Conservation (phyloP, 1,140 invertebrate species). For the Myzus persicae region DNA sequence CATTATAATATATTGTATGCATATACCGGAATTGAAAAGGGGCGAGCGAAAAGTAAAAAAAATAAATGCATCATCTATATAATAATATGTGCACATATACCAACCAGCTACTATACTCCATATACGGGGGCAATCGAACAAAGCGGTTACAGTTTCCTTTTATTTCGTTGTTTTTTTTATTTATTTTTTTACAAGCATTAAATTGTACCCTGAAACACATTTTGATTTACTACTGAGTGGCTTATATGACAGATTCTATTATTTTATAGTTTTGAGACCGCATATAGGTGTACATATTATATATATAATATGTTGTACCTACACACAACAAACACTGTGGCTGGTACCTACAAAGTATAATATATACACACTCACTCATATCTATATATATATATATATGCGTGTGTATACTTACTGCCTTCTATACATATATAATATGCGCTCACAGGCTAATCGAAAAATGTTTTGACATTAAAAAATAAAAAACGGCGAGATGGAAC, state of each 20-base stretch:
- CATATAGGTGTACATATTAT: not conserved
- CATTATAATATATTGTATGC: not conserved
- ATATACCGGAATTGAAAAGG: conserved; percentile 28
- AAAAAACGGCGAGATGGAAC: too few species aligned
- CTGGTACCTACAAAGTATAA: not conserved
- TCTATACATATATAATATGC: not conserved
- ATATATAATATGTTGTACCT: not conserved
- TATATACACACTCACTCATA: not conserved
- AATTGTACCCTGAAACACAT: conserved; percentile 54
- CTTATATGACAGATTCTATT: conserved; percentile 51
- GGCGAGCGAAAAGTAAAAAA: conserved; percentile 27
- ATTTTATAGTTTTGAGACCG: conserved; percentile 46
- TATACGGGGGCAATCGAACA: conserved; percentile 54
- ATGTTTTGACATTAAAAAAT: conserved; percentile 41
- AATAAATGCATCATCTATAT: not conserved
- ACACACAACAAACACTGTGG: not conserved
- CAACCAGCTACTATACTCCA: not conserved
- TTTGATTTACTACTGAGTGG: conserved; percentile 55
- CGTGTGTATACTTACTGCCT: not conserved
- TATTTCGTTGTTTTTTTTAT: conserved; percentile 17
- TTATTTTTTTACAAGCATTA: conserved; percentile 35
- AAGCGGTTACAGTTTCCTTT: conserved; percentile 54
- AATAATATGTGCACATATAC: not conserved
- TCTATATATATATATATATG: not conserved
- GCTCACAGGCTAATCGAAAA: conserved; percentile 20